Evolutionary conservation across 2,113 vertebrate species (phyloP), one percentile per base, ranked within the genome.

Genomic region (Meleagris gallopavo): DNA sequence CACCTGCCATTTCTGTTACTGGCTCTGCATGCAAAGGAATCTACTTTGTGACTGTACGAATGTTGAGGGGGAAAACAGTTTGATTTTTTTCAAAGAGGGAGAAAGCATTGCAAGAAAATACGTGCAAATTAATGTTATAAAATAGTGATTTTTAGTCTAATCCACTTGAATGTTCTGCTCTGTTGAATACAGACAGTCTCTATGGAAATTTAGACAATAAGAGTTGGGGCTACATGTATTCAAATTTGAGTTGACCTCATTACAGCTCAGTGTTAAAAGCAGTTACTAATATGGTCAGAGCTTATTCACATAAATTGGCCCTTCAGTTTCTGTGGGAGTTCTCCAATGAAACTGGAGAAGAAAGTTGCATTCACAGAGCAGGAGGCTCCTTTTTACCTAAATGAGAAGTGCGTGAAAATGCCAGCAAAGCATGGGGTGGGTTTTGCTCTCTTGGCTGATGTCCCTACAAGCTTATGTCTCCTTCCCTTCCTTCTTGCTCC

Each of bases 81-180:
- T 3, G 50, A 27, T 41, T 69, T 81, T 40, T 81, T 36, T 2
- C 19, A 27, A 76, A 70, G 52, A 36, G 3, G 36, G 9, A 86
- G 36, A 88, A 90, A 5, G n/a, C n/a, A 57, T 40, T 61, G 48
- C 36, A 76, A 70, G 88, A 88, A 90, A 91, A 86, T 66, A 11
- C 13, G 82, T 83, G 57, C 61, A 86, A 94, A 91, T 83, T 88
- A 74, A 83, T 90, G 65, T 83, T 89, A 81, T 74, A 86, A 83
- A 88, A 93, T 57, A 66, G 65, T 71, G 76, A 50, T 43, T 88
- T 94, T 94, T 69, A 74, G 69, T 67, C 65, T 74, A 67, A 86
- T 66, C 88, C 73, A 16, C 43, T 84, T 82, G 27, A 45, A 66
- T 58, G 43, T 88, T 93, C 83, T 90, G 57, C 65, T 81, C 38